phyloP scores from a whole-genome alignment of 1,140 invertebrate genomes.

The Pogonus chalceus region DNA sequence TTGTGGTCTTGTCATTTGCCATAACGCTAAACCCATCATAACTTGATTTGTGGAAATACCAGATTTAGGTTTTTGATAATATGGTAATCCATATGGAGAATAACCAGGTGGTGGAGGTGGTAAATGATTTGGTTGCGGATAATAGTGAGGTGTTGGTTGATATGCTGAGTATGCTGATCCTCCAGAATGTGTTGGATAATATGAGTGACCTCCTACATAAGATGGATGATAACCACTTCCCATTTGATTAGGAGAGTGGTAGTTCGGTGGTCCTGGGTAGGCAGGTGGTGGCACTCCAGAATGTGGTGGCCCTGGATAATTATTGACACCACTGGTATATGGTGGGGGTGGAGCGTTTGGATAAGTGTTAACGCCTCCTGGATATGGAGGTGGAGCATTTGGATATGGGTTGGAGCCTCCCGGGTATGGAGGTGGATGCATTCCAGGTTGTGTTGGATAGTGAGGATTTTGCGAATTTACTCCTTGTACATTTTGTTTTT shows the following conservation, averaged over 20 bases:
- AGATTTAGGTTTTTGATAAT: background rate
- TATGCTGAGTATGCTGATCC: background rate
- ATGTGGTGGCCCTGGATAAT: too few relatives aligned
- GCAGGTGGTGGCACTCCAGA: too few relatives aligned
- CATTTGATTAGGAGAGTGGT: too few relatives aligned
- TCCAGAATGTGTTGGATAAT: background rate
- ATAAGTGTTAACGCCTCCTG: too few relatives aligned
- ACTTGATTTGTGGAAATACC: background rate
- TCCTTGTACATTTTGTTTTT: background rate
- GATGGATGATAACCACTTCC: too few relatives aligned
- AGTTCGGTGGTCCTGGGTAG: too few relatives aligned
- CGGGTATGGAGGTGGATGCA: background rate
- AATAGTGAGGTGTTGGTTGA: background rate
- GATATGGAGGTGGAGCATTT: too few relatives aligned
- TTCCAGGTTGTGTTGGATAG: too few relatives aligned
- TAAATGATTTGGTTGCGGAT: background rate
- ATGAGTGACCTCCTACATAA: too few relatives aligned
- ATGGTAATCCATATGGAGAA: background rate
- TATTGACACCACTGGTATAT: too few relatives aligned
- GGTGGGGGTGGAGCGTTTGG: too few relatives aligned
- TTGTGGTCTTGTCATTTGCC: background rate
- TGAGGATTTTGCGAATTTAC: background rate
- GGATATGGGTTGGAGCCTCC: background rate
- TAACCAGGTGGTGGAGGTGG: background rate
- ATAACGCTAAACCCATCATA: background rate